phyloP scores from a whole-genome alignment of 1,140 invertebrate species.

The Nephila pilipes region DNA sequence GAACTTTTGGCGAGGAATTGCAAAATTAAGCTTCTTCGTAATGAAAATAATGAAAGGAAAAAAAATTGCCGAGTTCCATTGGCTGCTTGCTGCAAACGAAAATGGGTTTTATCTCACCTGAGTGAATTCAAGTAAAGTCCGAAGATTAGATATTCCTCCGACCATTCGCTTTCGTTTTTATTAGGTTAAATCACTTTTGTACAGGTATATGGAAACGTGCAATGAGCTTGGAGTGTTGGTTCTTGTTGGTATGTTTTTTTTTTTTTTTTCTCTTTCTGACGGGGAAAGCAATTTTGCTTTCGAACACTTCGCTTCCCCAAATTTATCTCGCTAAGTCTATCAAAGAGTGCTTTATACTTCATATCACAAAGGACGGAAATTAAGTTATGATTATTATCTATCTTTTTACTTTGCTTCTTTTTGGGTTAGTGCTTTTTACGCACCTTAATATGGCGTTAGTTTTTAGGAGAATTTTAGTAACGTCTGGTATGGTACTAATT shows the following conservation, averaged over 20 bases:
- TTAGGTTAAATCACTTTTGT: not conserved
- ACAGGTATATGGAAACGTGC: not conserved
- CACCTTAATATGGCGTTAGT: not conserved
- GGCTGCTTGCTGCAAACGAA: not conserved
- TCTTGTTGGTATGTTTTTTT: not conserved
- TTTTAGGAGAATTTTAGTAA: not conserved
- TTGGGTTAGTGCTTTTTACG: not conserved
- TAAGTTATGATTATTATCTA: slow-evolving; percentile 39
- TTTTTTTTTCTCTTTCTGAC: not conserved
- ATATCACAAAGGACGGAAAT: slow-evolving; percentile 13
- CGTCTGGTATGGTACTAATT: not conserved
- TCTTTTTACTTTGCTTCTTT: not conserved
- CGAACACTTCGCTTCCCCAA: not conserved
- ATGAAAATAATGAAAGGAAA: slow-evolving; percentile 34
- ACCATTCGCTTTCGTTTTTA: slow-evolving; percentile 19
- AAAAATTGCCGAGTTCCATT: not conserved
- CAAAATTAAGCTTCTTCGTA: slow-evolving; percentile 31
- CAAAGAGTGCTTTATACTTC: slow-evolving; percentile 1
- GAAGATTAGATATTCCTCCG: slow-evolving; percentile 30
- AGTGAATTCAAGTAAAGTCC: slow-evolving; percentile 39
- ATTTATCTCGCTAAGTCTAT: not conserved
- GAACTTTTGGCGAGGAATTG: not conserved
- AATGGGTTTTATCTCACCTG: slow-evolving; percentile 40
- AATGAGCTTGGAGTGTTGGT: not conserved
- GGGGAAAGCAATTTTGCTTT: not conserved